Evolutionary conservation across 2,888 invertebrate species (phyloP).

Genomic region (Phengaris alcon): DNA sequence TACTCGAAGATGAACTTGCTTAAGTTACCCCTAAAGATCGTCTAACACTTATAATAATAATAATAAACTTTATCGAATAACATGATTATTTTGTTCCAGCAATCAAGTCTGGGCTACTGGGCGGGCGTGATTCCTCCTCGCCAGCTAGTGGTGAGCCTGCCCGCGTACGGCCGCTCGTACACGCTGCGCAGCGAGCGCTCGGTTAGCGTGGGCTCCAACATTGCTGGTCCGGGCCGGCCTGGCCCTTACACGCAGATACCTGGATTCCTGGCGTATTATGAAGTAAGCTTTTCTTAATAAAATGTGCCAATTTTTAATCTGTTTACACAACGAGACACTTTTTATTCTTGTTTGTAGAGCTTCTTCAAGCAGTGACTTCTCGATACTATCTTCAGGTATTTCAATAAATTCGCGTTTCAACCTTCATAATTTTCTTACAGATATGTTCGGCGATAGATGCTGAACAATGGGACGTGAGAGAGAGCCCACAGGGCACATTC

Average conservation of each 20-base stretch:
- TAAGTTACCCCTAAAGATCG: no score
- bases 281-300: conserved; percentile 62
- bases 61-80: neutral
- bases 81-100: conserved; percentile 34
- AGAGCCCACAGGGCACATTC: conserved; percentile 85
- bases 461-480: conserved; percentile 75
- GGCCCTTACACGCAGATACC: conserved; percentile 84
- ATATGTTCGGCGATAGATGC: conserved; percentile 81
- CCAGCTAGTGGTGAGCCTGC: conserved; percentile 86
- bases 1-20: no score
- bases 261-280: conserved; percentile 88
- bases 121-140: conserved; percentile 81
- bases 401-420: neutral
- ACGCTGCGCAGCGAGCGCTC: conserved; percentile 76
- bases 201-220: conserved; percentile 77
- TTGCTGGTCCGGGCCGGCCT: conserved; percentile 83
- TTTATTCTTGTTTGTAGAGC: no score
- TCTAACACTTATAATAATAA: no score
- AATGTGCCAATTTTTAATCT: no score
- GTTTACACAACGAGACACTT: no score
- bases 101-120: conserved; percentile 83
- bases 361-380: no score
- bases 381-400: no score
- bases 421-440: conserved; percentile 49
- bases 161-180: conserved; percentile 88